Percentiles rank a stretch among this genome's conserved stretches.
These are phyloP conservation scores for Diadophis punctatus DNA, from an alignment of 2,113 vertebrate species.

Conservation along the genomic window DNA sequence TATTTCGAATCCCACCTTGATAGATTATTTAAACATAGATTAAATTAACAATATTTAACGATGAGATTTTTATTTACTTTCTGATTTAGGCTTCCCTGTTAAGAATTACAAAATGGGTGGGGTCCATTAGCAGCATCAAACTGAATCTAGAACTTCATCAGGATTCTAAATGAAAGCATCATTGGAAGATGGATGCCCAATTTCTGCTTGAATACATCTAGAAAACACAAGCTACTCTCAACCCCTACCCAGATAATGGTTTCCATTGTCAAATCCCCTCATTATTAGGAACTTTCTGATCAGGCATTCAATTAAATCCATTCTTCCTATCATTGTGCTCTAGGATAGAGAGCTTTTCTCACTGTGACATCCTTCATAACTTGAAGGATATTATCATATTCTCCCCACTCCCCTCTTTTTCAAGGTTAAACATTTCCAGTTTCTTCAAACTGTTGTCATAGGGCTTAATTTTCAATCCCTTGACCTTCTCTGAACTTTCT, in stretches of 20 bases:
- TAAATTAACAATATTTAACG: constrained; percentile 27
- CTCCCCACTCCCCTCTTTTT: neutral
- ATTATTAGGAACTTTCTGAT: neutral
- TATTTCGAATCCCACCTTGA: constrained; percentile 21
- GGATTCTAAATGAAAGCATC: neutral
- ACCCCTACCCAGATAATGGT: neutral
- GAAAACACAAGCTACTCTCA: neutral
- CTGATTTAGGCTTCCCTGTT: constrained; percentile 41
- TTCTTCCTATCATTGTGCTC: neutral
- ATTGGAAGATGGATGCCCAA: neutral
- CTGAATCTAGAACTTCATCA: neutral
- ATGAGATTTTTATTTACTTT: constrained; percentile 12
- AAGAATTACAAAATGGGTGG: neutral
- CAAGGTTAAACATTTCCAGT: neutral
- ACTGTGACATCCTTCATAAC: neutral
- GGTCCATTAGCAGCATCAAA: neutral
- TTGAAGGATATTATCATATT: neutral
- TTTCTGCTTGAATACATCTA: neutral
- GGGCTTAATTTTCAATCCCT: neutral
- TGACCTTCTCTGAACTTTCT: neutral
- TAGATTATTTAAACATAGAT: neutral
- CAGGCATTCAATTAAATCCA: neutral
- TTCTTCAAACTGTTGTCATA: neutral
- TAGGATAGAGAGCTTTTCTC: neutral
- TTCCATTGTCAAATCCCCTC: neutral